phyloP scores from a whole-genome alignment of 2,888 invertebrate species.

The Merodon equestris region DNA sequence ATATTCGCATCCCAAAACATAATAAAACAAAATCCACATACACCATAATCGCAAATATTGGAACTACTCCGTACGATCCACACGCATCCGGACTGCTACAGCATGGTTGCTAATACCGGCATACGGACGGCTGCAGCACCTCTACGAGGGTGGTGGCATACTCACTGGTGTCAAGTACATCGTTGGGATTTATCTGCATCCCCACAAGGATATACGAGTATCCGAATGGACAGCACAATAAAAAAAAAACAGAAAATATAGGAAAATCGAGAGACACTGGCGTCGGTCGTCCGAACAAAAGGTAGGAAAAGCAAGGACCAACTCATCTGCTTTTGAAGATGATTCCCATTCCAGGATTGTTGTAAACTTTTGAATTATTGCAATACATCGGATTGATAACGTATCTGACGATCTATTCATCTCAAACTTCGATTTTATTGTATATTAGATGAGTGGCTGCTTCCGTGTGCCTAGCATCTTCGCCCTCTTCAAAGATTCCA shows the following conservation, averaged over 20 bases:
- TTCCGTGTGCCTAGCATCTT: constrained; percentile 4
- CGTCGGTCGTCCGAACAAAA: not conserved
- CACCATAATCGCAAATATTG: constrained; percentile 44
- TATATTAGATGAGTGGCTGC: constrained; percentile 50
- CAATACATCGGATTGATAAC: constrained; percentile 58
- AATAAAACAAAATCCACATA: constrained; percentile 34
- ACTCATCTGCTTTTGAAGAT: constrained; percentile 23
- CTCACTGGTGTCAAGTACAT: constrained; percentile 27
- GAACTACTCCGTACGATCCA: constrained; percentile 23
- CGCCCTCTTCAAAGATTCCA: constrained; percentile 31
- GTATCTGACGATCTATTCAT: constrained; percentile 49
- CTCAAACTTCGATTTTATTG: constrained; percentile 58
- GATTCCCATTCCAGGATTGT: constrained; percentile 45
- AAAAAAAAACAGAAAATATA: constrained; percentile 44
- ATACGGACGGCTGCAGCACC: too few species aligned
- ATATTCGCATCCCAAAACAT: constrained; percentile 48
- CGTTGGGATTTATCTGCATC: constrained; percentile 20
- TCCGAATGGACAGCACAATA: too few species aligned
- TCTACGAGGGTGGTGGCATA: not conserved
- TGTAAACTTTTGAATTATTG: constrained; percentile 68
- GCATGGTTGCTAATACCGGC: not conserved
- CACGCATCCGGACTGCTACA: constrained; percentile 4
- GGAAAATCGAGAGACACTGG: constrained; percentile 37
- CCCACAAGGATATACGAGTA: too few species aligned
- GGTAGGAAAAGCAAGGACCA: constrained; percentile 8